Base-by-base conservation (phyloP, 2,888 invertebrate species). In the Lithophane socia region DNA sequence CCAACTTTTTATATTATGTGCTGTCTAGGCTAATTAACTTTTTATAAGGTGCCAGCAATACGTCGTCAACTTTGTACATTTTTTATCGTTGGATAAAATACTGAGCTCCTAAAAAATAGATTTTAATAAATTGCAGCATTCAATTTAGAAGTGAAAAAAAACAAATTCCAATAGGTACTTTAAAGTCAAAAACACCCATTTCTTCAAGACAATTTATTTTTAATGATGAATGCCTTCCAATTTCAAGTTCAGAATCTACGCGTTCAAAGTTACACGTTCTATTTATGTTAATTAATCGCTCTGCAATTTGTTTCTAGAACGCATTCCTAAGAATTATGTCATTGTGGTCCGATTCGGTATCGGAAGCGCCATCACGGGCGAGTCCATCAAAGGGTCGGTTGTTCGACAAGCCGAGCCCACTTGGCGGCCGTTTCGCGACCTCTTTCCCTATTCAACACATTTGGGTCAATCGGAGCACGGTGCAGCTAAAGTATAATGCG, bases 381-480 rank as follows among this genome's bases (percentile, higher is more conserved):
- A 84, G 77, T 79, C 86, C 83, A 86, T 90, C 90, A 92, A 92
- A 91, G 92, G 88, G 89, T 89, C 83, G 89, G 82, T 88, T 86
- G 84, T 84, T 79, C 79, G 80, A 63, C 88, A 71, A 86, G 86
- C 88, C 90, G 86, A 89, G 85, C 89, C 88, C 85, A 80, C 82
- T 88, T 82, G 69, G 76, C 75, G 66, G 76, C 64, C 83, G 80
- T 78, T 85, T 83, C 83, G 84, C 88, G 91, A 89, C 91, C 92
- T 90, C 88, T 85, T 89, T 92, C 85, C 80, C 88, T 88, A 90
- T 93, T 92, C 90, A 90, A 78, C 85, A 87, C 88, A 94, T 94
- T 92, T 92, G 88, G 94, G 94, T 94, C 94, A 93, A 92, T 93
- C 91, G 90, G 76, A 73, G 69, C 90, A 82, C 77, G 83, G 78